Conservation (phyloP, 2,888 invertebrate genomes). For the Biston betularia region DNA sequence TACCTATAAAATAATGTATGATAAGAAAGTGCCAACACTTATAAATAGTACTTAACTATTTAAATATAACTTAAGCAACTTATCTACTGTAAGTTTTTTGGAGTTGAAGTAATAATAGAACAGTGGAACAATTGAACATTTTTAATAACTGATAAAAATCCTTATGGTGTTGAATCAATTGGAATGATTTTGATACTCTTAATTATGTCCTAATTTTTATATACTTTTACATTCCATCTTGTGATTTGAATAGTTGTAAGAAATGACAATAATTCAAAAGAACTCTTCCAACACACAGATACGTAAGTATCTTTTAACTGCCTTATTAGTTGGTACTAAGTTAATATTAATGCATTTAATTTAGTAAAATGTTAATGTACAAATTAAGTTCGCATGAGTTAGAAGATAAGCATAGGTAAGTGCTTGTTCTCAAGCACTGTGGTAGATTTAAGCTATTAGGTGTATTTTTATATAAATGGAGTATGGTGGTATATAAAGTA, state of each 20-base stretch:
- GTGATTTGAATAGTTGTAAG: conserved; percentile 56
- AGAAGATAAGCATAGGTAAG: conserved; percentile 46
- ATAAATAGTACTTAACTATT: conserved; percentile 18
- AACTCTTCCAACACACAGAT: conserved; percentile 25
- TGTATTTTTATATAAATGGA: conserved; percentile 25
- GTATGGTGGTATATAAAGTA: not conserved
- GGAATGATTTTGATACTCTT: conserved; percentile 24
- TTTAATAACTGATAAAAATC: not conserved
- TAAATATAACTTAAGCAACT: conserved; percentile 16
- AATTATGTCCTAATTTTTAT: conserved; percentile 20
- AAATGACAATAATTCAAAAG: conserved; percentile 60
- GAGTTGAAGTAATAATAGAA: not conserved
- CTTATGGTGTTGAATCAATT: not conserved
- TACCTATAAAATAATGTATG: conserved; percentile 2
- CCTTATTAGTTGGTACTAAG: conserved; percentile 62
- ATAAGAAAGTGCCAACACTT: conserved; percentile 35
- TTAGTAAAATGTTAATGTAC: conserved; percentile 75
- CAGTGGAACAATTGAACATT: not conserved
- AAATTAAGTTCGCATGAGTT: conserved; percentile 78
- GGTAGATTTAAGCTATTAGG: conserved; percentile 61
- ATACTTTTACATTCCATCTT: conserved; percentile 54
- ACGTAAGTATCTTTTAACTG: conserved; percentile 48
- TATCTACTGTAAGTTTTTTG: conserved; percentile 12
- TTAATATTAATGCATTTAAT: conserved; percentile 72
- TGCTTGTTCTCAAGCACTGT: conserved; percentile 57